A percentile compares a stretch with the other conserved stretches of the same genome.
phyloP scores from a whole-genome alignment of 2,888 invertebrate species.

The Zonitis immaculata region DNA sequence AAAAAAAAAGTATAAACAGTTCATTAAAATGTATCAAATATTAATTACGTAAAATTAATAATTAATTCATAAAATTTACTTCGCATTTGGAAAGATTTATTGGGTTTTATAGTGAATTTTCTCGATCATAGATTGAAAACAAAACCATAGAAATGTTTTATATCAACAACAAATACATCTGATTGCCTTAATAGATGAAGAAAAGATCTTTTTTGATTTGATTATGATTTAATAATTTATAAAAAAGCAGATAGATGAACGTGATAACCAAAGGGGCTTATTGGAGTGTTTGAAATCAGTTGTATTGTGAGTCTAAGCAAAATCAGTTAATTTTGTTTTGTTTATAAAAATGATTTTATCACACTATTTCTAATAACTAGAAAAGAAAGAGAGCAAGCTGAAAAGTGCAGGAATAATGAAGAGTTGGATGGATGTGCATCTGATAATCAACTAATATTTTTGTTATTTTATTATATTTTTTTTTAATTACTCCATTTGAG shows the following conservation, averaged over 20 bases:
- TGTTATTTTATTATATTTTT: constrained; percentile 1
- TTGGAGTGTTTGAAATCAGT: constrained; percentile 8
- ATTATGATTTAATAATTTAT: background rate
- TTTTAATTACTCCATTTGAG: background rate
- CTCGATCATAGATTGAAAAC: background rate
- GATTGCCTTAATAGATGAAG: no score
- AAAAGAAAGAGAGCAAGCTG: no score
- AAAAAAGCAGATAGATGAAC: background rate
- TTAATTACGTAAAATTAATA: background rate
- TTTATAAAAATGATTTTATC: no score
- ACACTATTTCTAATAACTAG: no score
- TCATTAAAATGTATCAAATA: background rate
- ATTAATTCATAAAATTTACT: background rate
- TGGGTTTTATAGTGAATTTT: background rate
- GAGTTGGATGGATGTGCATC: no score
- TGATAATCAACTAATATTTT: no score
- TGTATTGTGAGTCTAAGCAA: constrained; percentile 4
- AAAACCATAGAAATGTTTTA: background rate
- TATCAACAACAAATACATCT: no score
- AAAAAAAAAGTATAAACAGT: background rate
- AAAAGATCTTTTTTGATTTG: background rate
- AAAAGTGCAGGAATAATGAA: no score
- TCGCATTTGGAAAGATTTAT: background rate
- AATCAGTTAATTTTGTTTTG: constrained; percentile 7
- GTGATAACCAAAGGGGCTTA: constrained; percentile 3